phyloP scores from a whole-genome alignment of 2,888 invertebrate genomes.

The Melanchra persicariae region DNA sequence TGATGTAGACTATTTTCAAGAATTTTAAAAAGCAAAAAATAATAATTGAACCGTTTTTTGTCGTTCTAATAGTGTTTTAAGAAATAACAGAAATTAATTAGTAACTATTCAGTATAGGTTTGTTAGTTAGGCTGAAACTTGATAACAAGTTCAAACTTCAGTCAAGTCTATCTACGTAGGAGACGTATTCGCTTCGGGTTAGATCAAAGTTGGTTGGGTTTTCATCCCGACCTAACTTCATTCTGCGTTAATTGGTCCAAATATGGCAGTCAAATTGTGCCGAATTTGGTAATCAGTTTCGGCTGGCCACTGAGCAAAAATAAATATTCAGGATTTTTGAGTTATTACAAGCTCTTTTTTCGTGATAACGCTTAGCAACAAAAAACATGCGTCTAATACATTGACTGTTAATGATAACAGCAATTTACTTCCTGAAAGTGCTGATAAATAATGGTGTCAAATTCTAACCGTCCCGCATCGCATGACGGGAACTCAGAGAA shows the following conservation, averaged over 20 bases:
- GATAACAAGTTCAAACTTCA: slow-evolving; percentile 10
- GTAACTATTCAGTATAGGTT: background rate
- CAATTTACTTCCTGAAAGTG: background rate
- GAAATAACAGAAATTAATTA: background rate
- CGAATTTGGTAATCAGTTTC: slow-evolving; percentile 17
- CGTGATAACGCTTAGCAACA: background rate
- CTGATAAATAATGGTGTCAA: background rate
- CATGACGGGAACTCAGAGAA: too few relatives aligned
- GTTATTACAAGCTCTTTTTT: background rate
- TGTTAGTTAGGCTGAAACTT: background rate
- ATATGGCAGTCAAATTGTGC: background rate
- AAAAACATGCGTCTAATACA: background rate
- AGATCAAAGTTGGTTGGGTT: slow-evolving; percentile 20
- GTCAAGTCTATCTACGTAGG: background rate
- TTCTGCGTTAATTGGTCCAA: slow-evolving; percentile 21
- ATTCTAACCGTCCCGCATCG: too few relatives aligned
- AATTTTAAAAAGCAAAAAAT: too few relatives aligned
- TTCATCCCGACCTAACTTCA: slow-evolving; percentile 2
- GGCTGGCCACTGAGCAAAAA: background rate
- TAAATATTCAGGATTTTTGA: background rate
- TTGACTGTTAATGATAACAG: background rate
- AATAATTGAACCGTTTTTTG: too few relatives aligned
- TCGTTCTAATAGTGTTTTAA: background rate
- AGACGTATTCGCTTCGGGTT: background rate
- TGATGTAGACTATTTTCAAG: too few relatives aligned